Base-by-base conservation (phyloP, 2,113 vertebrate genomes). In the Plestiodon gilberti region DNA sequence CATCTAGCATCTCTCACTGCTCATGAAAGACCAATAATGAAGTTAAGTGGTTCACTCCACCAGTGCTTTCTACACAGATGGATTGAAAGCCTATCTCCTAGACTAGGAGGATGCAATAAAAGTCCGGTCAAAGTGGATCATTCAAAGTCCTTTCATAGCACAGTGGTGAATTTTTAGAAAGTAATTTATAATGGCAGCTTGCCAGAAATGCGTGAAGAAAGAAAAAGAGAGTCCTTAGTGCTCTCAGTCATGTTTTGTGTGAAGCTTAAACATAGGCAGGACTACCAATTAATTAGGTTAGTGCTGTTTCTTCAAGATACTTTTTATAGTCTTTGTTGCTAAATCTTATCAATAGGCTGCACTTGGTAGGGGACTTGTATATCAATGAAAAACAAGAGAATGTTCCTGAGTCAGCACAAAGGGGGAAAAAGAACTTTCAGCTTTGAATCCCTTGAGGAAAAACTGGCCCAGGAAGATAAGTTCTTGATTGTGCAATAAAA, bases 311-410 rank as follows among this genome's bases (percentile, higher is more conserved):
- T 88, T 90, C 80, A 81, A 62, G 59, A 74, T 83, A 17, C 2
- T 0, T 89, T 90, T 88, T 78, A 87, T 80, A 48, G 82, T 55
- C 69, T 83, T 25, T 81, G 78, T 40, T 43, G 30, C 57, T 38
- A 86, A 84, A 87, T 85, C 77, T 91, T 92, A 94, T 93, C 90
- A 76, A 61, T 43, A 25, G 30, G 14, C 88, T 87, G 38, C 91
- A 87, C 65, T 90, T 85, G 64, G 81, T 70, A 15, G 48, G n/a
- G 64, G 57, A 64, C 73, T 64, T 76, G 52, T 82, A 1, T 35
- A 67, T 78, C 69, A 89, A 48, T 70, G 88, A 85, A 89, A 87
- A 88, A 85, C 64, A 70, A 83, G 78, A 78, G 33, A 89, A 52
- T 61, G 43, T 90, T 43, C 25, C 74, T 88, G 28, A 22, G 35